A percentile compares a stretch with the other conserved stretches of the same genome.
Conservation (phyloP, 2,797 vertebrate genomes). For the Semaprochilodus insignis region DNA sequence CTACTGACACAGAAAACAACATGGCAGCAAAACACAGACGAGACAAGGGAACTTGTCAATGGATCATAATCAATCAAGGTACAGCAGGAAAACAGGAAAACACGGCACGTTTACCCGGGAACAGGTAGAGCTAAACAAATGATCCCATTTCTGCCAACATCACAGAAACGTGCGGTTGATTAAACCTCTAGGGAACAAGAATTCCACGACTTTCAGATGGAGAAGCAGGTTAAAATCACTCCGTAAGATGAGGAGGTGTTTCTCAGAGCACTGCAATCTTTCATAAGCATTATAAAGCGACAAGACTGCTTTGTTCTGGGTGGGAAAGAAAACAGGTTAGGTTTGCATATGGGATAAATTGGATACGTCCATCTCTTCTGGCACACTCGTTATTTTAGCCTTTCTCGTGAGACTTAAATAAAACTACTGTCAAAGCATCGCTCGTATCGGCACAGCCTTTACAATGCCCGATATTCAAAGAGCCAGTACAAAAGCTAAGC, state of each 20-base stretch:
- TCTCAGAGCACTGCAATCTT: slow-evolving; percentile 27
- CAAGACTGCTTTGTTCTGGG: slow-evolving; percentile 3
- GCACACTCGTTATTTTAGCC: slow-evolving; percentile 29
- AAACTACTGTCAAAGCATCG: slow-evolving; percentile 37
- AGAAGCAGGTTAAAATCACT: slow-evolving; percentile 2
- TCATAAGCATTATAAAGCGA: slow-evolving; percentile 5
- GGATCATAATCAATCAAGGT: no score
- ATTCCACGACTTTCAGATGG: not conserved
- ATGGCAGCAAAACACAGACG: no score
- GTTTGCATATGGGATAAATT: slow-evolving; percentile 8
- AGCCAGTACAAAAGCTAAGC: slow-evolving; percentile 30
- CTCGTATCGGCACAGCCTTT: not conserved
- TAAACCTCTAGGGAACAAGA: slow-evolving; percentile 31
- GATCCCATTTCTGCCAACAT: slow-evolving; percentile 8
- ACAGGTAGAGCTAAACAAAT: slow-evolving; percentile 26
- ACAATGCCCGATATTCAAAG: slow-evolving; percentile 10
- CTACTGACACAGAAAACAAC: no score
- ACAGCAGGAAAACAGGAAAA: slow-evolving; percentile 23
- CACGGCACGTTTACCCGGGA: slow-evolving; percentile 52
- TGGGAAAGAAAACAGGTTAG: not conserved
- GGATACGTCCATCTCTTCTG: slow-evolving; percentile 6
- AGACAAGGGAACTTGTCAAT: no score
- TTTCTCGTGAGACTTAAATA: slow-evolving; percentile 17
- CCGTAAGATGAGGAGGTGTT: not conserved
- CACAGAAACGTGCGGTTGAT: slow-evolving; percentile 34